Evolutionary conservation across 2,888 invertebrate genomes (phyloP).

Genomic region (Poecilobothrus nobilitatus): DNA sequence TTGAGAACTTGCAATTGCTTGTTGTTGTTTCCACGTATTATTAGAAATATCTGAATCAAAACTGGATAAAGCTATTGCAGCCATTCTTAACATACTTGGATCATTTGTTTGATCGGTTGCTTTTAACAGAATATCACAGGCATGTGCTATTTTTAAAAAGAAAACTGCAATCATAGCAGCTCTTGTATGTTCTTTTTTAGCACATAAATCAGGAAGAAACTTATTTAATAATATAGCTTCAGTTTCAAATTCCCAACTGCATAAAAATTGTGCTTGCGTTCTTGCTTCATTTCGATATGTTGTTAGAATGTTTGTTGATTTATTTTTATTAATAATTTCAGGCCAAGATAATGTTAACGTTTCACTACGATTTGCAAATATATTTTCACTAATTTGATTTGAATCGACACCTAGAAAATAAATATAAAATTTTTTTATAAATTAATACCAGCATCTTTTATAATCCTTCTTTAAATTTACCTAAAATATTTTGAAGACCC

Average conservation of each 20-base stretch:
- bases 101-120: constrained; percentile 49
- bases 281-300: constrained; percentile 51
- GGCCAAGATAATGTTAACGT: constrained; percentile 39
- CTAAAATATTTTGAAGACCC: constrained; percentile 44
- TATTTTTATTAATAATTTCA: constrained; percentile 41
- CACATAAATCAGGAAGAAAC: constrained; percentile 61
- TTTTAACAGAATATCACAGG: constrained; percentile 76
- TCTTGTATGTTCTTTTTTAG: constrained; percentile 62
- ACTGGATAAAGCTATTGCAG: constrained; percentile 75
- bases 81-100: constrained; percentile 41
- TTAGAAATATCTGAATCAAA: constrained; percentile 76
- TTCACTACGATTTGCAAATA: constrained; percentile 27
- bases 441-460: constrained; percentile 25
- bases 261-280: constrained; percentile 71
- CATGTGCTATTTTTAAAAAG: constrained; percentile 72
- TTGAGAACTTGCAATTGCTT: constrained; percentile 62
- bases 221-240: constrained; percentile 51
- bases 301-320: constrained; percentile 31
- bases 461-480: constrained; percentile 31
- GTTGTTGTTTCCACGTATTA: constrained; percentile 65
- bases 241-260: constrained; percentile 82
- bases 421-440: background rate
- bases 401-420: background rate
- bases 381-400: background rate
- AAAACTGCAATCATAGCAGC: constrained; percentile 89